phyloP scores from a whole-genome alignment of 2,888 invertebrate genomes.

The Dynastes maya region DNA sequence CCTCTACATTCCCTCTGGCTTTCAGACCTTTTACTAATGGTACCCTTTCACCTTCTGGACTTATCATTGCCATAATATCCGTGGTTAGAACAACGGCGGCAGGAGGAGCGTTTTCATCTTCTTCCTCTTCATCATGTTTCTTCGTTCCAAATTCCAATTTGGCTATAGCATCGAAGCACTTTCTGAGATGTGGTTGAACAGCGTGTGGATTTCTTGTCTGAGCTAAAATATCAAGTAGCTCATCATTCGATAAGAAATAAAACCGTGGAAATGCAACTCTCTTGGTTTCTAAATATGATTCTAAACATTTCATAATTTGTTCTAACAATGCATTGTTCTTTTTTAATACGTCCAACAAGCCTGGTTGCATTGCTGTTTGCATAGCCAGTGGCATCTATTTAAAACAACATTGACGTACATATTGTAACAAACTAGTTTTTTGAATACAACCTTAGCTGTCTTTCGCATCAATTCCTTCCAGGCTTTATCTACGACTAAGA shows the following conservation, averaged over 20 bases:
- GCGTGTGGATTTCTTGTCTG: conserved; percentile 89
- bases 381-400: conserved; percentile 83
- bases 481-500: conserved; percentile 88
- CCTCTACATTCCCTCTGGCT: conserved; percentile 92
- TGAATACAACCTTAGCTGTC: conserved; percentile 78
- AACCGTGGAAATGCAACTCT: conserved; percentile 91
- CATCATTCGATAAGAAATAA: conserved; percentile 93
- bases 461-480: conserved; percentile 92
- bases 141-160: conserved; percentile 84
- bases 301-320: conserved; percentile 91
- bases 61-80: conserved; percentile 91
- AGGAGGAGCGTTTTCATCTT: conserved; percentile 71
- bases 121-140: conserved; percentile 72
- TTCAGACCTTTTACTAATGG: conserved; percentile 86
- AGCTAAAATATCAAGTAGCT: conserved; percentile 90
- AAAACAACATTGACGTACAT: conserved; percentile 24
- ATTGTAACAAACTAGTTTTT: neutral
- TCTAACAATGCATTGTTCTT: conserved; percentile 87
- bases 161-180: conserved; percentile 90
- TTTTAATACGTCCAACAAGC: conserved; percentile 79
- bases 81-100: conserved; percentile 77
- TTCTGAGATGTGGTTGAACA: conserved; percentile 91
- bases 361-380: conserved; percentile 84
- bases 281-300: conserved; percentile 91
- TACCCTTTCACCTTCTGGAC: conserved; percentile 90